Percentiles rank a stretch among this genome's conserved stretches.
phyloP scores from a whole-genome alignment of 30 jellyfish, hydroid and myxozoan species.

The Chironex yamaguchii region DNA sequence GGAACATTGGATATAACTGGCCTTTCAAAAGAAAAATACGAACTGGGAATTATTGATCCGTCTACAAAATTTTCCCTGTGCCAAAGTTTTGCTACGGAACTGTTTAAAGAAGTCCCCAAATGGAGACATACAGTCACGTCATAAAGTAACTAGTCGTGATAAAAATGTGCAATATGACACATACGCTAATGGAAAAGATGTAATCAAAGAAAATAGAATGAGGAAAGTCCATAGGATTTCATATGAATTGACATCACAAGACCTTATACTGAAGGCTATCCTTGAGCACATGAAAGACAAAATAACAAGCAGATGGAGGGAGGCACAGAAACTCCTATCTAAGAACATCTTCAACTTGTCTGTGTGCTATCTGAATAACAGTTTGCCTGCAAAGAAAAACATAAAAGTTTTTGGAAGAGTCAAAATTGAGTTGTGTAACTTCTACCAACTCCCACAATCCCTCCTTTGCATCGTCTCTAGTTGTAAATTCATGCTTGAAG shows the following conservation, averaged over 20 bases:
- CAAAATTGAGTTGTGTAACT: too few species aligned
- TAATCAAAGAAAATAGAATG: conserved; percentile 10
- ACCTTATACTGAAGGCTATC: conserved; percentile 21
- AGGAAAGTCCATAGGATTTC: conserved; percentile 16
- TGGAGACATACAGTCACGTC: neutral
- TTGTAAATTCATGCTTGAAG: neutral
- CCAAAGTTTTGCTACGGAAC: neutral
- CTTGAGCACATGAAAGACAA: neutral
- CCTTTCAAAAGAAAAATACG: too few species aligned
- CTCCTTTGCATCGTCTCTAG: too few species aligned
- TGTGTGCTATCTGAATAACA: too few species aligned
- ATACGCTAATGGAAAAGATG: conserved; percentile 7
- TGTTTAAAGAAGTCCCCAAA: conserved; percentile 16
- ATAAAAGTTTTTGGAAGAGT: too few species aligned
- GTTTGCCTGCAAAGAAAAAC: too few species aligned
- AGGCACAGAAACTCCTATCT: too few species aligned
- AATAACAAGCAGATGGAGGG: too few species aligned
- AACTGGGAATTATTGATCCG: neutral
- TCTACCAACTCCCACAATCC: too few species aligned
- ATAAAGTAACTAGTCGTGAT: conserved; percentile 11
- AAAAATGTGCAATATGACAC: conserved; percentile 21
- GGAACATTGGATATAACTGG: conserved; percentile 17
- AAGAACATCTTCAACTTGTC: too few species aligned
- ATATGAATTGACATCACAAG: conserved; percentile 20
- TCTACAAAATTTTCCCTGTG: neutral